phyloP scores from a whole-genome alignment of 2,797 vertebrate genomes.

The Sebastes goodei region DNA sequence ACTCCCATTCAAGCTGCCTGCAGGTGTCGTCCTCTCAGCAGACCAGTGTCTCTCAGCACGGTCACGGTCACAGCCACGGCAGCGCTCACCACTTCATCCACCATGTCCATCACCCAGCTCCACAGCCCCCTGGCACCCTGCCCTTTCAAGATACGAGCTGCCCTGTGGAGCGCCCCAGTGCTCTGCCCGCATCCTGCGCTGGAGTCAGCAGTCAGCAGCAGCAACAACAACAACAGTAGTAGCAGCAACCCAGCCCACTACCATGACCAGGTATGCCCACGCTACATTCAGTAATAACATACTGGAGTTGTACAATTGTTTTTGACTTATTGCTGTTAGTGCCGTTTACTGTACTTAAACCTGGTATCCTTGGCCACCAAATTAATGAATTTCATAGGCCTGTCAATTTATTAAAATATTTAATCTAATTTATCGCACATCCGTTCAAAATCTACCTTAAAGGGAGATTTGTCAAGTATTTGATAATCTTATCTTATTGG shows the following conservation, averaged over 20 bases:
- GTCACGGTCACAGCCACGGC: conserved; percentile 75
- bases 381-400: background rate
- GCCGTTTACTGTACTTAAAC: background rate
- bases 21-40: conserved; percentile 87
- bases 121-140: conserved; percentile 86
- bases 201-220: conserved; percentile 83
- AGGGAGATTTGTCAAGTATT: too few relatives aligned
- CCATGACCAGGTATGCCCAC: conserved; percentile 90
- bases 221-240: conserved; percentile 59
- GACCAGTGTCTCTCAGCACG: conserved; percentile 81
- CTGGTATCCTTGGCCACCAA: background rate
- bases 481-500: too few relatives aligned
- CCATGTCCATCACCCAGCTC: conserved; percentile 89
- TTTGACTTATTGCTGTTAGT: background rate
- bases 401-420: background rate
- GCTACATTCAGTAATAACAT: background rate
- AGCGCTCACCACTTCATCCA: conserved; percentile 92
- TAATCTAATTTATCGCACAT: too few relatives aligned
- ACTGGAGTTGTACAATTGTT: background rate
- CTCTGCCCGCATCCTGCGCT: conserved; percentile 88
- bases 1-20: conserved; percentile 91
- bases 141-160: conserved; percentile 91
- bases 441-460: too few relatives aligned
- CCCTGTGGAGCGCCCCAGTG: conserved; percentile 90
- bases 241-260: conserved; percentile 80